Conservation (phyloP, 2,888 invertebrate genomes). For the Amblyteles armatorius region DNA sequence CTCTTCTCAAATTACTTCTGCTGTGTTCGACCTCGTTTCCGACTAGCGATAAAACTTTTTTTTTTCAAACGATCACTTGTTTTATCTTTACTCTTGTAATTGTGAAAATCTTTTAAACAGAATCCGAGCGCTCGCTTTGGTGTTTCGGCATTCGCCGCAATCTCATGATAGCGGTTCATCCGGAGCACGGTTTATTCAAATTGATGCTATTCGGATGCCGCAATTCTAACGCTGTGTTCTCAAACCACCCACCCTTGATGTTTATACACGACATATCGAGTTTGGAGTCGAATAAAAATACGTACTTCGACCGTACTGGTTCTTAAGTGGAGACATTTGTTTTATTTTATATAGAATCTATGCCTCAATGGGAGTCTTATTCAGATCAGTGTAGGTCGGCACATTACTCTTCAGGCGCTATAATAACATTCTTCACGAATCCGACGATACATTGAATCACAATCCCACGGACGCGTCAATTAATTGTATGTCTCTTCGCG, state of each 20-base stretch:
- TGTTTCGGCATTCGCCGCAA: conserved; percentile 17
- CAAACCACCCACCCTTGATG: background rate
- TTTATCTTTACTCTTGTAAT: conserved; percentile 4
- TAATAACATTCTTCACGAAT: conserved; percentile 43
- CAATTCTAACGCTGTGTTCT: background rate
- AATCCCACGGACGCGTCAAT: conserved; percentile 52
- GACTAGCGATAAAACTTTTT: background rate
- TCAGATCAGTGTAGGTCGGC: conserved; percentile 46
- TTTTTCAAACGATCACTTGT: background rate
- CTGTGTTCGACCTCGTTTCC: background rate
- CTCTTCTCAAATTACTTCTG: background rate
- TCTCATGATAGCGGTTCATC: background rate
- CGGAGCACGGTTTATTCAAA: conserved; percentile 15
- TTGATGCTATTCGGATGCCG: conserved; percentile 5
- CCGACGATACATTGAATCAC: conserved; percentile 59
- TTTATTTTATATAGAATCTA: conserved; percentile 2
- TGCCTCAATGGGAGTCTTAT: conserved; percentile 38
- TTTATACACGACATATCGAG: background rate
- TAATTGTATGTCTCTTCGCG: conserved; percentile 23
- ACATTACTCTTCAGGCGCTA: conserved; percentile 52
- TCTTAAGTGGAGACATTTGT: background rate
- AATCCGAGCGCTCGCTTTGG: background rate
- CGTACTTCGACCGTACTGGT: background rate
- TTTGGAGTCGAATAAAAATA: background rate
- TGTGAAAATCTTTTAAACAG: background rate